Conservation (phyloP, 2,113 vertebrate genomes). For the Oreotrochilus melanogaster region DNA sequence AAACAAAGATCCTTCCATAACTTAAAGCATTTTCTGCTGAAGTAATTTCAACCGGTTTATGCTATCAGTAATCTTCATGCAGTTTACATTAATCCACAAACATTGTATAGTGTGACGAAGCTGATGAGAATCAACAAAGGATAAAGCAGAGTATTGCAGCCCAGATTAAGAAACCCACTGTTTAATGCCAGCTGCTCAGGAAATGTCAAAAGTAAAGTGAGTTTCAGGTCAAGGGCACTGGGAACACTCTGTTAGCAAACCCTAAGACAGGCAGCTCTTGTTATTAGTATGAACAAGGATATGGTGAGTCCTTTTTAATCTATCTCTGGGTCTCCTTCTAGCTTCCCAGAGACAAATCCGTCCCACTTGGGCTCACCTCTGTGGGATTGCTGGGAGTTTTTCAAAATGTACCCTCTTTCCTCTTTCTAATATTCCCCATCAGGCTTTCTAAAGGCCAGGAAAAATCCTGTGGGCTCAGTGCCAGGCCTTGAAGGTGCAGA, state of each 20-base stretch:
- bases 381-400: slow-evolving; percentile 21
- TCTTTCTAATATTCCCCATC: background rate
- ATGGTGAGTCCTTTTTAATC: slow-evolving; percentile 52
- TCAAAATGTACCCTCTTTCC: background rate
- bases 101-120: slow-evolving; percentile 58
- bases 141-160: slow-evolving; percentile 44
- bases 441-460: background rate
- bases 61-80: slow-evolving; percentile 29
- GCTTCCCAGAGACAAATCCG: background rate
- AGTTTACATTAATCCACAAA: slow-evolving; percentile 63
- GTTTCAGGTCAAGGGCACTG: slow-evolving; percentile 66
- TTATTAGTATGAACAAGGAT: slow-evolving; percentile 62
- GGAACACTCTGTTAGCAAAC: slow-evolving; percentile 59
- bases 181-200: slow-evolving; percentile 71
- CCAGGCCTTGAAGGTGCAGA: background rate
- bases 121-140: slow-evolving; percentile 71
- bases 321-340: background rate
- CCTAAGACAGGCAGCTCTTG: slow-evolving; percentile 43
- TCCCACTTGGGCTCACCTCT: slow-evolving; percentile 38
- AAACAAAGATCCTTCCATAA: background rate
- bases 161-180: slow-evolving; percentile 60
- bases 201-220: slow-evolving; percentile 69
- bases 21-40: slow-evolving; percentile 3
- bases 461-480: slow-evolving; percentile 27
- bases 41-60: slow-evolving; percentile 9